Evolutionary conservation across 2,888 invertebrate species (phyloP), one percentile per base, ranked within the genome.

Genomic region (Drosophila monieri): DNA sequence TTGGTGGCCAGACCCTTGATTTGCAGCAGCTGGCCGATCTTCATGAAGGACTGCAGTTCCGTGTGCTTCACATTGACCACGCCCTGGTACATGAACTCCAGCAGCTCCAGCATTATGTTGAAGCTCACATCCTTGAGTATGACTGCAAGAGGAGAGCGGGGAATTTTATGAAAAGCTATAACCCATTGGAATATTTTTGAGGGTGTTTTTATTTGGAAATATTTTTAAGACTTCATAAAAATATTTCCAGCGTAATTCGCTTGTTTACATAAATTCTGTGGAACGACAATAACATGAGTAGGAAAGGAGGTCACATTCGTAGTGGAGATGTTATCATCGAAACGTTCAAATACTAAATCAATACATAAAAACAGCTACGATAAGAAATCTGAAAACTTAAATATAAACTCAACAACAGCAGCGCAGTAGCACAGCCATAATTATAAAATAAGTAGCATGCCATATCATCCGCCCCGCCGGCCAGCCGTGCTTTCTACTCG

Each of bases 11-110:
- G 76, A 1, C 92, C 92, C 78, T 92, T 92, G 18, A 92, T 92
- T 85, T 92, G 92, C 61, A 92, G 80, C 51, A 91, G 79, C 78
- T 92, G 92, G 5, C 92, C 92, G 47, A 92, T 92, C 84, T 92
- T 91, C 91, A 92, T 91, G 60, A 92, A 92, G 6, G 91, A 89
- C 53, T 92, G 91, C 60, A 92, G 76, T 68, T 92, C 92, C 1
- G 92, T 91, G 74, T 92, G 92, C 72, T 92, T 92, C 3, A 92
- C 92, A 76, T 92, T 93, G 2, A 94, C 93, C 68, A 93, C 93
- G 12, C 94, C 94, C 87, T 93, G 93, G 83, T 94, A 94, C 93
- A 94, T 94, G 78, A 93, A 94, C 88, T 93, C 93, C 66, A 94
- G 85, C 65, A 94, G 88, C 80, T 93, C 93, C 78, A 92, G 92